Evolutionary conservation across 2,888 invertebrate species (phyloP).

Genomic region (Ectemnius lituratus): DNA sequence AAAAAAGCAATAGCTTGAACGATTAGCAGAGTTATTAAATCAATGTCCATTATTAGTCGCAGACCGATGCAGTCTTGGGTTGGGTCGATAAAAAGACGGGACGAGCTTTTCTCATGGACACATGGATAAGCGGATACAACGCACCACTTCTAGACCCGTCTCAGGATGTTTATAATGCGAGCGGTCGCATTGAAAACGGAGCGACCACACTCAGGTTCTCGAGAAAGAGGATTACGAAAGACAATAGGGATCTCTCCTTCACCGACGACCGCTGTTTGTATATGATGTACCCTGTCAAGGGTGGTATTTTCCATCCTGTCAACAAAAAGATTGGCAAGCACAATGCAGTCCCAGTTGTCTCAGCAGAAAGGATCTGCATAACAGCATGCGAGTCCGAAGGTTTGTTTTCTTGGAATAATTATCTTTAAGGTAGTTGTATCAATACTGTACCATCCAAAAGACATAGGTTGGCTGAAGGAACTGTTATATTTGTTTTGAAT

Average conservation of each 20-base stretch:
- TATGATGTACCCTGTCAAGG: constrained; percentile 92
- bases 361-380: constrained; percentile 89
- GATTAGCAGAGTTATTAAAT: not conserved
- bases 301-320: constrained; percentile 89
- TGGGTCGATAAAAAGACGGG: constrained; percentile 90
- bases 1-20: too few relatives aligned
- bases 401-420: constrained; percentile 64
- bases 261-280: constrained; percentile 90
- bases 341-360: constrained; percentile 84
- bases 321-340: constrained; percentile 93
- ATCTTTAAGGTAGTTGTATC: too few relatives aligned
- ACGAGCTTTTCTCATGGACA: constrained; percentile 91
- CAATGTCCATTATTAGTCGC: constrained; percentile 80
- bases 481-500: too few relatives aligned
- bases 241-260: constrained; percentile 88
- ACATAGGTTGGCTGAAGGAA: too few relatives aligned
- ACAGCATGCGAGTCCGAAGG: constrained; percentile 87
- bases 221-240: constrained; percentile 87
- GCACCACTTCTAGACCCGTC: constrained; percentile 85
- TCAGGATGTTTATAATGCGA: constrained; percentile 86
- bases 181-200: constrained; percentile 87
- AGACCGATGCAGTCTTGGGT: constrained; percentile 92
- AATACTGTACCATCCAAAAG: too few relatives aligned
- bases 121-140: constrained; percentile 90
- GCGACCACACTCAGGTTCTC: constrained; percentile 88